Base-by-base conservation (phyloP, 2,113 vertebrate genomes). In the Crocuta crocuta region DNA sequence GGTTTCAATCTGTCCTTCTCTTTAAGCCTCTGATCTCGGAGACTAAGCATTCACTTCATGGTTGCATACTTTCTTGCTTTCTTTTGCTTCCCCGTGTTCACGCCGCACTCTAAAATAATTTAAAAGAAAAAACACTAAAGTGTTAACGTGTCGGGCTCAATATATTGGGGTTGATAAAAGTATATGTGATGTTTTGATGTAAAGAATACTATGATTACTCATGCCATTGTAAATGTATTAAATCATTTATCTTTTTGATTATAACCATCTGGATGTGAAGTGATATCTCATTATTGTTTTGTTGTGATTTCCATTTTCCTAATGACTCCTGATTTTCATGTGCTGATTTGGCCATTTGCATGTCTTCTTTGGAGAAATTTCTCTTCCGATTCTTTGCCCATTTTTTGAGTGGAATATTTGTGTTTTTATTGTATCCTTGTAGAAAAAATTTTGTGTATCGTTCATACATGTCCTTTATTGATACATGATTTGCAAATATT, bases 311-410 rank as follows among this genome's bases (percentile, higher is more conserved):
- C 10, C 24, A 2, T 79, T 93, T 93, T 35, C 33, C 39, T 95
- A 58, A 39, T 53, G 48, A 84, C 31, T 33, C 24, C 53, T 61
- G 48, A 58, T 45, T 94, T 66, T 71, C 9, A 16, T 74, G 35
- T 80, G 39, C 79, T 66, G 68, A 24, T 74, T 74, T 93, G 63
- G 21, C n/a, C 7, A 61, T 78, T 94, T 88, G 68, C 26, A 1
- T 87, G 21, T 91, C 26, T 96, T 83, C 33, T 89, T 71, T 95
- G 79, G n/a, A 83, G 76, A 79, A 96, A 58, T 71, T 4, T 76
- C 71, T 68, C 2, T 78, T 82, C 26, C 53, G 1, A 70, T 65
- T 93, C n/a, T 82, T 91, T 3, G 1, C 65, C 10, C 24, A 33
- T 58, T 89, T 84, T 91, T 91, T 45, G 35, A 70, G 63, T 81